Percentiles rank a stretch among this genome's conserved stretches.
These are phyloP conservation scores for Apotomis turbidana DNA, from an alignment of 2,888 invertebrate species.

Conservation along the genomic window DNA sequence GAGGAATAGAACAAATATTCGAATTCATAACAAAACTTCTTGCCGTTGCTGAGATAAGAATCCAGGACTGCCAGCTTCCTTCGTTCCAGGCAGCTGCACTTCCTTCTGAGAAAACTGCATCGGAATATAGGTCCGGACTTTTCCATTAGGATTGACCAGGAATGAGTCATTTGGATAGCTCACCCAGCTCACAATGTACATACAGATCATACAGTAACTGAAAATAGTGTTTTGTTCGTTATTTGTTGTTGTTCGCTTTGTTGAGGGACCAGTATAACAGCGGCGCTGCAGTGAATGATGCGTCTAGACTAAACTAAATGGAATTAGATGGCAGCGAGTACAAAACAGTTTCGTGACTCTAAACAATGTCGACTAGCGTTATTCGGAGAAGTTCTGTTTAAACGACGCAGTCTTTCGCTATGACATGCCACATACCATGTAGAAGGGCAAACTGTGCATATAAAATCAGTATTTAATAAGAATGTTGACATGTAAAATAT, in stretches of 20 bases:
- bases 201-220: too few species aligned
- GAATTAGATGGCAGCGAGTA: constrained; percentile 1
- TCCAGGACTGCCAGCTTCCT: too few species aligned
- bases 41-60: too few species aligned
- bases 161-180: too few species aligned
- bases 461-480: not conserved
- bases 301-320: constrained; percentile 12
- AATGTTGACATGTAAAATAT: too few species aligned
- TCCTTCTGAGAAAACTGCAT: too few species aligned
- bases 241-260: not conserved
- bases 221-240: not conserved
- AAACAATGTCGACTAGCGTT: not conserved
- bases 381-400: not conserved
- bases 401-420: not conserved
- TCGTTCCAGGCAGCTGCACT: too few species aligned
- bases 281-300: not conserved
- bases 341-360: not conserved
- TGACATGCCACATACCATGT: not conserved
- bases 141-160: too few species aligned
- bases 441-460: not conserved
- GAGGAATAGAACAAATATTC: too few species aligned
- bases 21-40: too few species aligned
- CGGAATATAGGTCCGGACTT: too few species aligned
- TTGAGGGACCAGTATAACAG: not conserved
- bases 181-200: too few species aligned